phyloP scores from a whole-genome alignment of 2,797 vertebrate genomes.

The Micropoecilia bifurca region DNA sequence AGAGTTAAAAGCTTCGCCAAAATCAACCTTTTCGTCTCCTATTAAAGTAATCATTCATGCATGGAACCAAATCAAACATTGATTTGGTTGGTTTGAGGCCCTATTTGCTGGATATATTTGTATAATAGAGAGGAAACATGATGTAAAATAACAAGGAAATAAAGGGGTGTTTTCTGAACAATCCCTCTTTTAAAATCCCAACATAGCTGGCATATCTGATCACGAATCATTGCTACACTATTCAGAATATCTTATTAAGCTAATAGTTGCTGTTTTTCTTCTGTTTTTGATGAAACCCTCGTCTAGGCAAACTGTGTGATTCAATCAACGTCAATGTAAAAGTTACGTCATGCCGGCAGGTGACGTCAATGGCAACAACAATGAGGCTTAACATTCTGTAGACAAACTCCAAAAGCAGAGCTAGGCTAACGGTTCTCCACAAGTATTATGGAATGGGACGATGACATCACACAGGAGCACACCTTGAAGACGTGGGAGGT shows the following conservation, averaged over 20 bases:
- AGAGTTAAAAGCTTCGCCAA: neutral
- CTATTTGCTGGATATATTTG: constrained; percentile 20
- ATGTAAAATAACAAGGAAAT: constrained; percentile 17
- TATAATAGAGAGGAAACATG: constrained; percentile 11
- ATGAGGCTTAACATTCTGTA: neutral
- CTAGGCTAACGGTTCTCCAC: neutral
- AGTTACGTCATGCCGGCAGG: neutral
- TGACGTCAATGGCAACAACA: neutral
- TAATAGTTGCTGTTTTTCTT: neutral
- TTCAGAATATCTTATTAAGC: neutral
- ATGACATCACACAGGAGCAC: neutral
- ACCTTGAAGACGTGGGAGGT: neutral
- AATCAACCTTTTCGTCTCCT: constrained; percentile 6
- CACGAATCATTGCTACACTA: neutral
- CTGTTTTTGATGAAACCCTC: neutral
- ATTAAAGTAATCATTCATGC: constrained; percentile 22
- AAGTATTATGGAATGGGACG: neutral
- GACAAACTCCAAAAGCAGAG: neutral
- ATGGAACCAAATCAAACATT: constrained; percentile 10
- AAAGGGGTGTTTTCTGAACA: constrained; percentile 36
- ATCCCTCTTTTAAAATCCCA: constrained; percentile 47
- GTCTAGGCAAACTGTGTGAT: neutral
- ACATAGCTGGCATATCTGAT: constrained; percentile 30
- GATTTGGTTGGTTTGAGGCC: constrained; percentile 15
- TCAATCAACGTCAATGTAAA: neutral